Evolutionary conservation across 2,797 vertebrate genomes (phyloP).

Genomic region (Bradypodion pumilum): DNA sequence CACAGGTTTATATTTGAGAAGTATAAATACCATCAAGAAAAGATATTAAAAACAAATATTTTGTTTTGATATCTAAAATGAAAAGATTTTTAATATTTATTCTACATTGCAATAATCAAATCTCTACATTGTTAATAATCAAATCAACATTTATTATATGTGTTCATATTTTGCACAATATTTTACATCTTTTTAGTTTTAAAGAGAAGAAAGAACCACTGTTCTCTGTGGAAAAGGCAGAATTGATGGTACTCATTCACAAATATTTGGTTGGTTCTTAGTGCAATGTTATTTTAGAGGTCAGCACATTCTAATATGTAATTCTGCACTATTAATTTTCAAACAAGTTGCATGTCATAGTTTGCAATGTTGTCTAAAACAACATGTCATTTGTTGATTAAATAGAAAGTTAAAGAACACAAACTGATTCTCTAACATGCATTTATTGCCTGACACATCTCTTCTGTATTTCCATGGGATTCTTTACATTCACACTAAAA

Average conservation of each 20-base stretch:
- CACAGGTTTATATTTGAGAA: conserved; percentile 34
- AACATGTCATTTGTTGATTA: conserved; percentile 61
- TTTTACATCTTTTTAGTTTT: not conserved
- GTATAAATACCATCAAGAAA: conserved; percentile 39
- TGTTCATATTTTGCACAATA: not conserved
- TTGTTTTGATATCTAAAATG: conserved; percentile 60
- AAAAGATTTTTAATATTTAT: conserved; percentile 51
- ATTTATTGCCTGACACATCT: conserved; percentile 58
- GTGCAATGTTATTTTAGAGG: conserved; percentile 56
- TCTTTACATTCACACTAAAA: conserved; percentile 51
- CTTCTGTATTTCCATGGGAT: conserved; percentile 46
- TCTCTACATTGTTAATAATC: too few species aligned
- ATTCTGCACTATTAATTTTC: conserved; percentile 42
- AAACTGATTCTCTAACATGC: conserved; percentile 49
- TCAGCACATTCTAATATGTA: conserved; percentile 20
- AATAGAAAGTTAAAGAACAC: conserved; percentile 66
- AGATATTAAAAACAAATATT: conserved; percentile 61
- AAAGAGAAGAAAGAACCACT: not conserved
- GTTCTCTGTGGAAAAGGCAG: not conserved
- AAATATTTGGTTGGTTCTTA: conserved; percentile 39
- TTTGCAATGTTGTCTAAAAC: conserved; percentile 61
- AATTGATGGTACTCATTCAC: not conserved
- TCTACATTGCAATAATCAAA: conserved; percentile 53
- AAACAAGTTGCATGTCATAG: conserved; percentile 56
- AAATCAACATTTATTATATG: conserved; percentile 54